Conservation (phyloP, 2,113 vertebrate species). For the Poeciliopsis occidentalis region DNA sequence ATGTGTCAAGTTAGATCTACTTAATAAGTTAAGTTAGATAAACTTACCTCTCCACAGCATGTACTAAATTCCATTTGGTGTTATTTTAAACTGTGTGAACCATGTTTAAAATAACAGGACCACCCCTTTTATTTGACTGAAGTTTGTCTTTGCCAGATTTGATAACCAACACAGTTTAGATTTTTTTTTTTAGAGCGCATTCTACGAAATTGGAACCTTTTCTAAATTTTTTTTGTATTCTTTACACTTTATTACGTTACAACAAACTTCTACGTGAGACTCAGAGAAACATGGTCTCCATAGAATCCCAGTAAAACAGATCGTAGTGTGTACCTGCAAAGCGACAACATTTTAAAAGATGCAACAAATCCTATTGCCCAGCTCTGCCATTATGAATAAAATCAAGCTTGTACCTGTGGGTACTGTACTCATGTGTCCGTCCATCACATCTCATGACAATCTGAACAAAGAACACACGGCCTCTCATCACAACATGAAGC, state of each 20-base stretch:
- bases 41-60: not conserved
- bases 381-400: not conserved
- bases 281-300: too few relatives aligned
- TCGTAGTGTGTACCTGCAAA: too few relatives aligned
- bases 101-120: not conserved
- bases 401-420: not conserved
- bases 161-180: not conserved
- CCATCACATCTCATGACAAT: not conserved
- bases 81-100: not conserved
- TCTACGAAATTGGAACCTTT: not conserved
- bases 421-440: not conserved
- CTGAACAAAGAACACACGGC: not conserved
- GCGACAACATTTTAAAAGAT: not conserved
- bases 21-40: too few relatives aligned
- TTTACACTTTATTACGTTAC: not conserved
- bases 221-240: too few relatives aligned
- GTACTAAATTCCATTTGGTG: not conserved
- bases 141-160: not conserved
- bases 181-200: not conserved
- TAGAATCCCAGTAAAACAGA: too few relatives aligned
- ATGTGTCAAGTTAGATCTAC: too few relatives aligned
- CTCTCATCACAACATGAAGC: constrained; percentile 25
- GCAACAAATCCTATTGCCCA: not conserved
- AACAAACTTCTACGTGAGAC: not conserved
- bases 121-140: not conserved